Percentiles rank a stretch among this genome's conserved stretches.
Conservation (phyloP, 2,888 invertebrate species). For the Gortyna flavago region DNA sequence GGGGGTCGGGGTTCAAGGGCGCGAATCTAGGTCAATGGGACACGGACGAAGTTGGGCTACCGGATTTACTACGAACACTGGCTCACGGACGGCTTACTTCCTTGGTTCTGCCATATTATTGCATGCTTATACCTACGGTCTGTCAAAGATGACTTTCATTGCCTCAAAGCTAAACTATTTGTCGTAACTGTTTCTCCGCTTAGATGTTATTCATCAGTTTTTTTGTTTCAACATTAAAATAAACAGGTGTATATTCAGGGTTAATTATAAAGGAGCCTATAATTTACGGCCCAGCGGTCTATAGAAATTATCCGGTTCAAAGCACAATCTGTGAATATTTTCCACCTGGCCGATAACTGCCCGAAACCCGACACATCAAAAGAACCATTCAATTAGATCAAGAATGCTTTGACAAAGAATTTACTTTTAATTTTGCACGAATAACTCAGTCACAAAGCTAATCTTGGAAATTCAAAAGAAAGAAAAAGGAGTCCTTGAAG, state of each 20-base stretch:
- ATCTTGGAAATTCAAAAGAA: conserved; percentile 19
- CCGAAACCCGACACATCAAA: conserved; percentile 69
- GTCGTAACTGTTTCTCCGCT: neutral
- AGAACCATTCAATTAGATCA: conserved; percentile 64
- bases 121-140: conserved; percentile 31
- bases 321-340: conserved; percentile 71
- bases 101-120: conserved; percentile 67
- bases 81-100: conserved; percentile 65
- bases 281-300: conserved; percentile 60
- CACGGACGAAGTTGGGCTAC: conserved; percentile 79
- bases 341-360: conserved; percentile 67
- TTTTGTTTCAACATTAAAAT: neutral
- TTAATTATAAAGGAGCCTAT: conserved; percentile 42
- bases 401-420: conserved; percentile 36
- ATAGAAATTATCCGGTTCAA: conserved; percentile 65
- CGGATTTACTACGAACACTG: conserved; percentile 70
- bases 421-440: conserved; percentile 22
- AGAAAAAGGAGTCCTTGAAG: neutral
- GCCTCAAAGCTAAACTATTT: conserved; percentile 13
- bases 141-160: conserved; percentile 8
- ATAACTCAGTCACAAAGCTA: neutral
- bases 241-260: neutral
- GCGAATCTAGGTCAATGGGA: conserved; percentile 86
- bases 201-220: neutral
- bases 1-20: conserved; percentile 86